Percentiles rank a stretch among this genome's conserved stretches.
phyloP scores from a whole-genome alignment of 1,140 invertebrate species.

The Heliothis virescens region DNA sequence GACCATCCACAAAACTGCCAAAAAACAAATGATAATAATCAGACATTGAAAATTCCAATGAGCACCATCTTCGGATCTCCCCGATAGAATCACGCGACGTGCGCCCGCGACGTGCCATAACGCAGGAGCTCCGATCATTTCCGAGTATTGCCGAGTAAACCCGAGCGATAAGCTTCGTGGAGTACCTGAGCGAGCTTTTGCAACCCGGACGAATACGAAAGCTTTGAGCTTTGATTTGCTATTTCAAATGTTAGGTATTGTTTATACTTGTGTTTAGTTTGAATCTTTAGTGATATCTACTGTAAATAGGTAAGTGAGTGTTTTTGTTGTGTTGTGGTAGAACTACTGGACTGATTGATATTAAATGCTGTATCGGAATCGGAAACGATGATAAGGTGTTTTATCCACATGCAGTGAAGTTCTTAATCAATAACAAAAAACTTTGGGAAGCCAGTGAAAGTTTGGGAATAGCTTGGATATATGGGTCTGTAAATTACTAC shows the following conservation, averaged over 20 bases:
- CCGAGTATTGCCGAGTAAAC: neutral
- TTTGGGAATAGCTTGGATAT: too few relatives aligned
- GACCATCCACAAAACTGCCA: neutral
- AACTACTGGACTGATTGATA: too few relatives aligned
- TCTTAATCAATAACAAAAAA: too few relatives aligned
- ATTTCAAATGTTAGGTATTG: neutral
- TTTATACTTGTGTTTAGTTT: neutral
- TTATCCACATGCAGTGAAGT: too few relatives aligned
- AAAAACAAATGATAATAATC: neutral
- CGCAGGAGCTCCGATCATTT: slow-evolving; percentile 7
- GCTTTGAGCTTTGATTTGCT: slow-evolving; percentile 29
- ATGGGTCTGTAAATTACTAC: too few relatives aligned
- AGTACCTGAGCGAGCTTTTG: slow-evolving; percentile 32
- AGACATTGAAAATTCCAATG: neutral
- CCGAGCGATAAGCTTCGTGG: neutral
- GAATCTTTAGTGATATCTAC: too few relatives aligned
- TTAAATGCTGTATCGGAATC: too few relatives aligned
- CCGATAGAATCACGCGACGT: neutral
- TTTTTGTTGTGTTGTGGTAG: too few relatives aligned
- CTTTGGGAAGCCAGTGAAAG: too few relatives aligned
- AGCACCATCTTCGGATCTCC: too few relatives aligned
- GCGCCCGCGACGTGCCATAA: neutral
- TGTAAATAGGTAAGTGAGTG: too few relatives aligned
- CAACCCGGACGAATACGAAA: slow-evolving; percentile 36
- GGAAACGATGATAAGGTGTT: too few relatives aligned